Evolutionary conservation across 2,888 invertebrate genomes (phyloP).

Genomic region (Yponomeuta sedellus): DNA sequence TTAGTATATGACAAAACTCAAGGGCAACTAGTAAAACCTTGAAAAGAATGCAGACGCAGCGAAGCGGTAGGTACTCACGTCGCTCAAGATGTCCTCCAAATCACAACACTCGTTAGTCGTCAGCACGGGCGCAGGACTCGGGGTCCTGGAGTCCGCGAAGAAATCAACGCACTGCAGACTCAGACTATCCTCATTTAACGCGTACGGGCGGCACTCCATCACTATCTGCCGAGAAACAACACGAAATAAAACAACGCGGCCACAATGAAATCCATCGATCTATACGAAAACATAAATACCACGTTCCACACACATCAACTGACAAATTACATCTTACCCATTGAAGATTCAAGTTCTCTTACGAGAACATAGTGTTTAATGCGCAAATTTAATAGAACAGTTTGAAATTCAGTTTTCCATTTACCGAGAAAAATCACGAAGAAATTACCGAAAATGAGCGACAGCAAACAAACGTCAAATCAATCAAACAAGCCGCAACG

Average conservation of each 20-base stretch:
- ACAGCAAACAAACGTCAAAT: constrained; percentile 23
- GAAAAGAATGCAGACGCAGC: constrained; percentile 10
- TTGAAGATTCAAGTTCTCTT: constrained; percentile 67
- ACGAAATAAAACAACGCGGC: constrained; percentile 29
- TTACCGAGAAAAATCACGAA: constrained; percentile 30
- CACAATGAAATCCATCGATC: constrained; percentile 22
- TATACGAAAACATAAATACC: constrained; percentile 24
- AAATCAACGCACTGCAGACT: constrained; percentile 58
- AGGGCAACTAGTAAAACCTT: neutral
- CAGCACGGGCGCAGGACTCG: constrained; percentile 60
- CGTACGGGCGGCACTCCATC: constrained; percentile 71
- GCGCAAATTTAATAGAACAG: neutral
- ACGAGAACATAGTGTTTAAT: constrained; percentile 64
- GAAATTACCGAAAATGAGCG: constrained; percentile 15
- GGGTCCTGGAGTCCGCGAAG: constrained; percentile 50
- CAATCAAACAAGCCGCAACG: neutral
- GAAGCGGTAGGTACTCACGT: constrained; percentile 47
- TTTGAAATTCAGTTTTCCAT: constrained; percentile 21
- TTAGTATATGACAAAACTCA: neutral
- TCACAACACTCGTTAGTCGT: constrained; percentile 60
- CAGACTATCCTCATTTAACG: constrained; percentile 55
- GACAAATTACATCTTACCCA: constrained; percentile 51
- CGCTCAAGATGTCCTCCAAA: constrained; percentile 72
- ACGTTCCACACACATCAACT: constrained; percentile 14
- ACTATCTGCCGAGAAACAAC: constrained; percentile 62